Base-by-base conservation (phyloP, 92 coral and sea anemone species). In the Heliopora coerulea region DNA sequence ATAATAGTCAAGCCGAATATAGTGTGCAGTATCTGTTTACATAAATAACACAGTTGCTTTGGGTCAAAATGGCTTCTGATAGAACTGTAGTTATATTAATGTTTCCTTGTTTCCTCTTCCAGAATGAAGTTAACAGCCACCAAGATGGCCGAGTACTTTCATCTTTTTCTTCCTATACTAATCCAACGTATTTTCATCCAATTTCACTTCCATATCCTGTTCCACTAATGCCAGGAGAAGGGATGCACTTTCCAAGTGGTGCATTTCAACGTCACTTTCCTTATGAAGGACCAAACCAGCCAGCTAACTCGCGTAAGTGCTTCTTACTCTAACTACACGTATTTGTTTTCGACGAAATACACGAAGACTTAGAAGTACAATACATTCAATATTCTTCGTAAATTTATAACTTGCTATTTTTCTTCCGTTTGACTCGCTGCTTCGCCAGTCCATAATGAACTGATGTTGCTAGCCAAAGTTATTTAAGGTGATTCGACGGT, bases 251-350 rank as follows among this genome's bases (percentile, higher is more conserved):
- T 31, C 2, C 65, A 8, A 35, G 23, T 7, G 25, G 44, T 3
- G 15, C 67, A 61, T 61, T 61, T 61, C 39, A 20, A 34, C 67
- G 44, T 21, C 46, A 61, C 23, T 61, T 61, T 61, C 2, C 19
- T 21, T 24, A 30, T 1, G 19, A n/a, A 34, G 24, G 67, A 17
- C 67, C 20, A 61, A 34, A 11, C 24, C 10, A 6, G n/a, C 2
- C 52, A 46, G 52, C 52, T 15, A 46, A 46, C 52, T 6, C 52
- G 15, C 7, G 52, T 46, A 46, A 15, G 52, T 46, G 12, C 52
- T 37, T 4, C 6, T 37, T 37, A 37, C 42, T 37, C 6, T 37
- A 4, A 12, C 12, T 37, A 4, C 12, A 4, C 42, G 5, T 37
- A 32, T 29, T 31, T 49, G 15, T 25, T 74, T 74, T 2, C 65